Evolutionary conservation across 2,113 vertebrate species (phyloP).

Genomic region (Tetraodon nigroviridis): DNA sequence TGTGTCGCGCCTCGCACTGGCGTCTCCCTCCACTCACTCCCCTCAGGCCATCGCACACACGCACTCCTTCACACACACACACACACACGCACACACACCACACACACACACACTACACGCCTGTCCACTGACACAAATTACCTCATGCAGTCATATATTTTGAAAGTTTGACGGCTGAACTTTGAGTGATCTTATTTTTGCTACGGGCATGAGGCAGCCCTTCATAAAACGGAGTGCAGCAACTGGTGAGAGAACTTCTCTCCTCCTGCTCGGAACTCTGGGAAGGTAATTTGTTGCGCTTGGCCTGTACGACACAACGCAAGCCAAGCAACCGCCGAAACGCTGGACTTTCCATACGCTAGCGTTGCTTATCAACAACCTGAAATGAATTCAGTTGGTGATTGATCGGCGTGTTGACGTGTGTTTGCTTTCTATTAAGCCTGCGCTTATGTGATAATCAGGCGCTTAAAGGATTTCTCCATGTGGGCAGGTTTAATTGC

Average conservation of each 20-base stretch:
- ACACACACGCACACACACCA: constrained; percentile 15
- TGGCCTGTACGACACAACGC: constrained; percentile 15
- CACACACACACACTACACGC: constrained; percentile 16
- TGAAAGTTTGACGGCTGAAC: constrained; percentile 73
- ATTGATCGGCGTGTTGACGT: constrained; percentile 6
- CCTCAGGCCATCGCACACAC: constrained; percentile 69
- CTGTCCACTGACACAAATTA: constrained; percentile 69
- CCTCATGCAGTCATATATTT: constrained; percentile 70
- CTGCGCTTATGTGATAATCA: constrained; percentile 22
- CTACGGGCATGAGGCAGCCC: constrained; percentile 59
- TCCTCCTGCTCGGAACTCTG: constrained; percentile 51
- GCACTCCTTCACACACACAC: constrained; percentile 46
- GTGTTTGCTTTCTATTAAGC: constrained; percentile 5
- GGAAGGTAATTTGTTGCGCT: constrained; percentile 47
- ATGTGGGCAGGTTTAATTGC: constrained; percentile 5
- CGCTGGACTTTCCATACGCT: constrained; percentile 20
- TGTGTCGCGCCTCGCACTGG: constrained; percentile 71
- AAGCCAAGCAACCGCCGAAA: constrained; percentile 17
- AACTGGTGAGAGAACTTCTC: constrained; percentile 59
- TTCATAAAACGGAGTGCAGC: constrained; percentile 55
- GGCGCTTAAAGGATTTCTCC: constrained; percentile 10
- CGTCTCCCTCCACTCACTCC: constrained; percentile 67
- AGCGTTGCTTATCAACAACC: not conserved
- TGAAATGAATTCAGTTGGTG: not conserved
- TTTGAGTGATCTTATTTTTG: constrained; percentile 70